Evolutionary conservation across 2,113 vertebrate genomes (phyloP).

Genomic region (Rhabdomys dilectus): DNA sequence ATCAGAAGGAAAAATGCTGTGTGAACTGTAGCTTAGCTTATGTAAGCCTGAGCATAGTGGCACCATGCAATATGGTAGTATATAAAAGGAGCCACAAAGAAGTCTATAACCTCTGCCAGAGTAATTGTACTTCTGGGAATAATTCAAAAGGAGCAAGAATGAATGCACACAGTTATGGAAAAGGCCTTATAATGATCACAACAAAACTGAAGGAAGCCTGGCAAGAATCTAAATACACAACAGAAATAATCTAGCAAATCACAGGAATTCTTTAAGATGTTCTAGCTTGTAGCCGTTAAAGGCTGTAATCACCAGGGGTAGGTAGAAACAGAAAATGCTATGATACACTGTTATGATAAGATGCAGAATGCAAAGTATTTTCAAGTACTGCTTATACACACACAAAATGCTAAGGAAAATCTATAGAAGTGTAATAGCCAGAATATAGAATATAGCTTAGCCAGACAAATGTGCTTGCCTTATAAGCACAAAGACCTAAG

Average conservation of each 20-base stretch:
- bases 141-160: slow-evolving; percentile 10
- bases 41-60: rapidly evolving
- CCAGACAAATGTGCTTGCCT: neutral
- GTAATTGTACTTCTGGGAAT: slow-evolving; percentile 19
- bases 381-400: neutral
- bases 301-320: neutral
- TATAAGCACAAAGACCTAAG: neutral
- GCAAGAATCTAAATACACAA: neutral
- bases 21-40: neutral
- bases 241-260: slow-evolving; percentile 29
- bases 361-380: neutral
- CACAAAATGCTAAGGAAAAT: neutral
- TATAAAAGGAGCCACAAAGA: neutral
- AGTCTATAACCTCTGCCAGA: neutral
- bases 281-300: slow-evolving; percentile 14
- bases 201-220: neutral
- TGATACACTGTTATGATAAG: neutral
- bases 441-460: too few relatives aligned
- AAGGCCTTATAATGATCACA: slow-evolving; percentile 1
- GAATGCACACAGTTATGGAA: neutral
- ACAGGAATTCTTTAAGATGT: neutral
- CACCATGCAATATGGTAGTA: neutral
- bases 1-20: neutral
- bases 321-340: slow-evolving; percentile 28
- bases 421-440: slow-evolving; percentile 4